A percentile compares a stretch with the other conserved stretches of the same genome.
These are phyloP conservation scores for Neotoma lepida DNA, from an alignment of 2,113 vertebrate species.

Conservation along the genomic window DNA sequence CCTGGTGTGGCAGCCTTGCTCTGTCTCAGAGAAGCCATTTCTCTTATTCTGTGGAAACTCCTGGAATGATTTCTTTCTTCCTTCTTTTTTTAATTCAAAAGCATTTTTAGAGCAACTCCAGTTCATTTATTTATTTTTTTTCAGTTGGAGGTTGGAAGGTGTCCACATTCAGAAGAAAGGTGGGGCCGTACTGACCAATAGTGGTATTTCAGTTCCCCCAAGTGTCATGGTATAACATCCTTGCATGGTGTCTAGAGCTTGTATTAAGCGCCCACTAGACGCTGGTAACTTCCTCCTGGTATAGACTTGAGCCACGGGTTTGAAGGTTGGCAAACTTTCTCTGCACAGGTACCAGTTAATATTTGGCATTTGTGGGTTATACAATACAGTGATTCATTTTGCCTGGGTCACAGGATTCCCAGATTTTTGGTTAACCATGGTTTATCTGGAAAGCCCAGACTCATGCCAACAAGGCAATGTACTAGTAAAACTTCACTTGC, in stretches of 20 bases:
- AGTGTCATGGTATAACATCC: background rate
- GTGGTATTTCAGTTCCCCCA: background rate
- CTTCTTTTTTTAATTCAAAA: background rate
- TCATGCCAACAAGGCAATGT: background rate
- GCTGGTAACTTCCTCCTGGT: background rate
- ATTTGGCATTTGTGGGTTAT: background rate
- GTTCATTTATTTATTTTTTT: background rate
- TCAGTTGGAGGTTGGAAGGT: background rate
- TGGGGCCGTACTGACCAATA: background rate
- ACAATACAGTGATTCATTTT: background rate
- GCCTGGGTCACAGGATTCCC: background rate
- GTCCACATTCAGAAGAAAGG: background rate
- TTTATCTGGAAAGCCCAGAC: background rate
- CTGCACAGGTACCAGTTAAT: background rate
- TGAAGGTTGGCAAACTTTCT: background rate
- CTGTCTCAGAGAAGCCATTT: background rate
- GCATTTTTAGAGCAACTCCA: background rate
- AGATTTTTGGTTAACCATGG: background rate
- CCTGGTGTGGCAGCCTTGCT: background rate
- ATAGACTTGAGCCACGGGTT: background rate
- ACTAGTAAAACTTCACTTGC: slow-evolving; percentile 60
- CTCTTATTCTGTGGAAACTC: background rate
- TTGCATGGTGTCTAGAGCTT: background rate
- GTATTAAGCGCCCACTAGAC: background rate
- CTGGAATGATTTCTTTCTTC: no score